These are phyloP conservation scores for Zhengitettix transpicula DNA, from an alignment of 2,888 invertebrate species.

Conservation along the genomic window DNA sequence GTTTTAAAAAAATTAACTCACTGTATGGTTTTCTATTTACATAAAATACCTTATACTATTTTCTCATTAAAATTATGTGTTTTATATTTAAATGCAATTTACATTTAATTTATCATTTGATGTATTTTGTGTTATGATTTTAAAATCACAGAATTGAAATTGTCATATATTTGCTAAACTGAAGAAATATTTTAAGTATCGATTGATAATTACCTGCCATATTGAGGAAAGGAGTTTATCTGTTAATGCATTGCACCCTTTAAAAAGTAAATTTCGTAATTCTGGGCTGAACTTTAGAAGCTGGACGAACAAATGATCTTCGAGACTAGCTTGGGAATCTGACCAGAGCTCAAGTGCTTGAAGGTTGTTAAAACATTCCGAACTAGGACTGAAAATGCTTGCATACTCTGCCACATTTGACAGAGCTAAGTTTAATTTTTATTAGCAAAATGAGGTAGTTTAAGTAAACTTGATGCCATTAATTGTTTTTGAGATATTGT, in stretches of 20 bases:
- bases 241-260: constrained; percentile 17
- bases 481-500: too few relatives aligned
- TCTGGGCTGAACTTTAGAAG: constrained; percentile 16
- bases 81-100: too few relatives aligned
- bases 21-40: too few relatives aligned
- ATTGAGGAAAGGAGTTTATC: constrained; percentile 17
- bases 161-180: neutral
- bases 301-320: constrained; percentile 16
- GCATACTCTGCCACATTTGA: constrained; percentile 18
- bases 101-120: neutral
- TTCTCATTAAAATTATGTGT: too few relatives aligned
- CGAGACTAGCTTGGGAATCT: constrained; percentile 15
- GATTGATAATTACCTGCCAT: constrained; percentile 19
- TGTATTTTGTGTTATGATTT: neutral
- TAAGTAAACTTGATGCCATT: too few relatives aligned
- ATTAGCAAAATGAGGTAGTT: too few relatives aligned
- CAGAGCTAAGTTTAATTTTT: constrained; percentile 22
- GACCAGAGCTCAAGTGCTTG: constrained; percentile 20
- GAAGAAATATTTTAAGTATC: too few relatives aligned
- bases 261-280: constrained; percentile 20
- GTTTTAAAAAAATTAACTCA: too few relatives aligned
- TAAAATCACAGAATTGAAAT: neutral
- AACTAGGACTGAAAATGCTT: constrained; percentile 3
- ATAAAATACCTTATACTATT: too few relatives aligned
- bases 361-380: constrained; percentile 15